Conservation (phyloP, 2,888 invertebrate species). For the Bugulina stolonifera region DNA sequence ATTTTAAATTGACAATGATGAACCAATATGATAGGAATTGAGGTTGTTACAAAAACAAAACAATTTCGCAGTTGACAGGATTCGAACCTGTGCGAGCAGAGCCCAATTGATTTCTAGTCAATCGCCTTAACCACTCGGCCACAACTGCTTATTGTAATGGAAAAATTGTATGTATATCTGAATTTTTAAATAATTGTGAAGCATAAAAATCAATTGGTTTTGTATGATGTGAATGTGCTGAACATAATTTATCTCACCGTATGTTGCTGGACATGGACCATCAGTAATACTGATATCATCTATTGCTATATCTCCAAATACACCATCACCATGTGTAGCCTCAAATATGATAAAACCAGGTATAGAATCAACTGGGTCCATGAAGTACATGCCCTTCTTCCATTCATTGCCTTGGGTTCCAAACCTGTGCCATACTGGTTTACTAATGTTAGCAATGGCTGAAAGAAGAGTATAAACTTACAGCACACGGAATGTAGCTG, state of each 20-base stretch:
- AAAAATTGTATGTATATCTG: background rate
- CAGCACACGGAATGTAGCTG: background rate
- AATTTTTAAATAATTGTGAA: background rate
- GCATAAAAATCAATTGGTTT: background rate
- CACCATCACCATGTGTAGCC: conserved; percentile 12
- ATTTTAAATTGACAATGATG: too few relatives aligned
- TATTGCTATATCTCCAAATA: conserved; percentile 33
- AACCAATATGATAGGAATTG: too few relatives aligned
- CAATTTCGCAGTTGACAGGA: background rate
- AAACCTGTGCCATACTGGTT: conserved; percentile 36
- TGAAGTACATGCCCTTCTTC: conserved; percentile 35
- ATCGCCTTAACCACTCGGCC: conserved; percentile 6
- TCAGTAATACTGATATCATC: conserved; percentile 36
- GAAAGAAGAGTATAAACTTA: conserved; percentile 3
- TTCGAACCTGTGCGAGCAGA: background rate
- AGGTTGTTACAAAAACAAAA: too few relatives aligned
- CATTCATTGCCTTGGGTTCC: conserved; percentile 40
- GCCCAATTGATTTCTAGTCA: conserved; percentile 1
- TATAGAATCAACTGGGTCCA: background rate
- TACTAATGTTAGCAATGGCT: conserved; percentile 16
- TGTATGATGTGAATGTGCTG: background rate
- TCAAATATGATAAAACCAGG: conserved; percentile 13
- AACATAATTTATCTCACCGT: background rate
- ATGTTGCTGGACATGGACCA: conserved; percentile 31
- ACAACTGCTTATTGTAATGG: background rate